A percentile compares a stretch with the other conserved stretches of the same genome.
Conservation (phyloP, 2,113 vertebrate genomes). For the Copsychus sechellarum region DNA sequence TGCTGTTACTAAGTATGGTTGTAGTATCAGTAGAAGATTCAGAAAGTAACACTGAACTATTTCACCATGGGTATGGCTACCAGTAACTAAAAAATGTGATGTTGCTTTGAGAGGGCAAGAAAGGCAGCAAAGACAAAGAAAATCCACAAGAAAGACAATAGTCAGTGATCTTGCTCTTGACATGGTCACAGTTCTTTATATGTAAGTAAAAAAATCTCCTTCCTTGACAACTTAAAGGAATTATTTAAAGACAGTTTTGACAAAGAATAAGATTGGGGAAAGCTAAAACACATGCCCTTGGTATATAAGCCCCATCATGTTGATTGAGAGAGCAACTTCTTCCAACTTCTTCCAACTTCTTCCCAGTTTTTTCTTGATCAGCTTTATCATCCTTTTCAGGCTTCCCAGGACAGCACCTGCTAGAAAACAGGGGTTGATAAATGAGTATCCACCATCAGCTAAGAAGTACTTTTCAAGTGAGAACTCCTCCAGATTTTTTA, state of each 20-base stretch:
- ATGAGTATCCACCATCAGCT: not conserved
- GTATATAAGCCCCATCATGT: not conserved
- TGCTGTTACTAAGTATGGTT: not conserved
- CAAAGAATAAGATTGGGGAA: not conserved
- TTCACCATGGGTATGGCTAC: not conserved
- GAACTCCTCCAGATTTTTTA: not conserved
- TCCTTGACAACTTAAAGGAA: not conserved
- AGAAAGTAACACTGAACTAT: not conserved
- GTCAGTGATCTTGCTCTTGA: not conserved
- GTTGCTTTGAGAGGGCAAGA: not conserved
- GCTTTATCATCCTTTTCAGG: not conserved
- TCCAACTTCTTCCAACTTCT: not conserved
- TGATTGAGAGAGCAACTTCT: not conserved
- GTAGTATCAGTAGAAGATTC: not conserved
- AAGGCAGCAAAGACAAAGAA: not conserved
- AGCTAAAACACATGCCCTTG: not conserved
- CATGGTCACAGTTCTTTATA: not conserved
- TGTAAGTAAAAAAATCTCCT: not conserved
- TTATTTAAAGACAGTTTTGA: not conserved
- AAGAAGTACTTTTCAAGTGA: not conserved
- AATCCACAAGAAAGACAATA: not conserved
- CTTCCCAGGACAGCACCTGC: not conserved
- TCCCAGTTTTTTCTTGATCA: not conserved
- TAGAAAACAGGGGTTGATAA: not conserved
- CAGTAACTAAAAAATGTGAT: not conserved